Percentiles rank a stretch among this genome's conserved stretches.
Evolutionary conservation across 2,113 vertebrate species (phyloP).

Genomic region (Brachirus orientalis): DNA sequence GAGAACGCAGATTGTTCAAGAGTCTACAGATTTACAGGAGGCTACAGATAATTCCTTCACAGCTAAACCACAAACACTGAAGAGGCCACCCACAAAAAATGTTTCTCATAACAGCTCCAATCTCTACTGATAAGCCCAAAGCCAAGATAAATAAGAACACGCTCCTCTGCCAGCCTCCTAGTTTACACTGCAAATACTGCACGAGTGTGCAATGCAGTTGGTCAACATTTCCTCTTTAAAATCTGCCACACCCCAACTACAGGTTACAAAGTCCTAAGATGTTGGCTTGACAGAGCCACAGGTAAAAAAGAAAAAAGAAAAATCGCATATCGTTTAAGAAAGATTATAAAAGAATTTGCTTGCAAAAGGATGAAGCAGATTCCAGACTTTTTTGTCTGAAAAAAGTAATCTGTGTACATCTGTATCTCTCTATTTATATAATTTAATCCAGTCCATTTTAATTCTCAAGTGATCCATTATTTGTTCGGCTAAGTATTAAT

Average conservation of each 20-base stretch:
- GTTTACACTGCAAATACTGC: conserved; percentile 73
- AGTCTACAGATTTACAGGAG: conserved; percentile 35
- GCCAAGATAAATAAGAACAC: conserved; percentile 80
- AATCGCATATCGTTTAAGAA: too few relatives aligned
- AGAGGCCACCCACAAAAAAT: conserved; percentile 77
- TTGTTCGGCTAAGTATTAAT: not conserved
- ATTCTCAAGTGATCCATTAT: not conserved
- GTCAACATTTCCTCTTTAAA: conserved; percentile 62
- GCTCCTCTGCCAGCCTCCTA: conserved; percentile 65
- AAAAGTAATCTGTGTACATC: too few relatives aligned
- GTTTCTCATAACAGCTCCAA: conserved; percentile 74
- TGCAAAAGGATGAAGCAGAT: too few relatives aligned
- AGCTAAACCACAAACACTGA: conserved; percentile 50
- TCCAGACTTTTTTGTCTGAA: too few relatives aligned
- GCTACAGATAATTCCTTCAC: conserved; percentile 35
- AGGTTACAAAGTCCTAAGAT: conserved; percentile 13
- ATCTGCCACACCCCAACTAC: conserved; percentile 37
- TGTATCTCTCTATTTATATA: too few relatives aligned
- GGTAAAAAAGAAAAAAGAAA: not conserved
- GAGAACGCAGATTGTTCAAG: not conserved
- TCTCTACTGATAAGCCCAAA: conserved; percentile 74
- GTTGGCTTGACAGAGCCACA: conserved; percentile 11
- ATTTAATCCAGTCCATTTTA: too few relatives aligned
- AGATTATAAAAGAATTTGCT: too few relatives aligned
- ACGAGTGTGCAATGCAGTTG: conserved; percentile 47